phyloP scores from a whole-genome alignment of 2,888 invertebrate genomes.

The Octonoba sinensis region DNA sequence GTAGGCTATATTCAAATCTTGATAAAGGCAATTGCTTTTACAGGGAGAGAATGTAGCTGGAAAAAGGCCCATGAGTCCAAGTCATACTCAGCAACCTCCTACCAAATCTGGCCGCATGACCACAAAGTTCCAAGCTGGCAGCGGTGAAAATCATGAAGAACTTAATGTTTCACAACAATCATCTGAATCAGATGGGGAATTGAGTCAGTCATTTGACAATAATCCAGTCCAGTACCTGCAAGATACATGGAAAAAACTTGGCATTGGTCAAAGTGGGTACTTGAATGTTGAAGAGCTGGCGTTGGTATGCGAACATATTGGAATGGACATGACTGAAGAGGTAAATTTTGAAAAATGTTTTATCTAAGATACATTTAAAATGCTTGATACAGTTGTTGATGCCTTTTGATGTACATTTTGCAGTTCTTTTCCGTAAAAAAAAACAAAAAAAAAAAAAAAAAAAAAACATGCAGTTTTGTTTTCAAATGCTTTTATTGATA shows the following conservation, averaged over 20 bases:
- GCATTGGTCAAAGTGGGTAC: conserved; percentile 77
- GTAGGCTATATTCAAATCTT: not conserved
- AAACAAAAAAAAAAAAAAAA: too few relatives aligned
- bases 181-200: conserved; percentile 43
- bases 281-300: conserved; percentile 78
- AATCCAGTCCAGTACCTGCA: conserved; percentile 75
- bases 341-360: conserved; percentile 70
- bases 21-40: not conserved
- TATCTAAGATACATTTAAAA: not conserved
- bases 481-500: too few relatives aligned
- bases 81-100: conserved; percentile 45
- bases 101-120: conserved; percentile 54
- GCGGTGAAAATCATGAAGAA: not conserved
- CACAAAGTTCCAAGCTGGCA: not conserved
- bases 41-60: conserved; percentile 48
- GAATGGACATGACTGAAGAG: conserved; percentile 78
- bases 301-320: conserved; percentile 78
- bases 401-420: too few relatives aligned
- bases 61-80: conserved; percentile 55
- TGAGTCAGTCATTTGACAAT: conserved; percentile 47
- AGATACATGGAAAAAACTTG: conserved; percentile 77
- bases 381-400: too few relatives aligned
- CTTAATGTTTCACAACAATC: not conserved
- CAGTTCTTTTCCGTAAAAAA: too few relatives aligned
- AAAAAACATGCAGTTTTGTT: too few relatives aligned